These are phyloP conservation scores for Ornithorhynchus anatinus DNA, from an alignment of 2,113 vertebrate species.

Conservation along the genomic window DNA sequence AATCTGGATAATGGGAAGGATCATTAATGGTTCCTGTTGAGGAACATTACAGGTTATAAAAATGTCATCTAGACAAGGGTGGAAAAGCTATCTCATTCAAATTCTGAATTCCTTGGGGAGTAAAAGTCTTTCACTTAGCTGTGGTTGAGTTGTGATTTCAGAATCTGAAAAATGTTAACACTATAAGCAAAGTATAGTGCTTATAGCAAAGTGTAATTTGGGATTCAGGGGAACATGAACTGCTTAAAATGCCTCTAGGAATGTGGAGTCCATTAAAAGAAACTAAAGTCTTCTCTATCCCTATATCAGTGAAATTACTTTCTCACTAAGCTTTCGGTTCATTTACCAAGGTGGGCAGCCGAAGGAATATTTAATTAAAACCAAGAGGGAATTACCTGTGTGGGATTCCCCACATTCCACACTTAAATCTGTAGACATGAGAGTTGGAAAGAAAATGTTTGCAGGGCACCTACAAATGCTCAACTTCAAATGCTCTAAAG, in stretches of 20 bases:
- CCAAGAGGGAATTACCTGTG: no score
- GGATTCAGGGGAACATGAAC: slow-evolving; percentile 9
- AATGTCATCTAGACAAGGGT: slow-evolving; percentile 54
- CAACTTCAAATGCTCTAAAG: no score
- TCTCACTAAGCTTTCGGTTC: no score
- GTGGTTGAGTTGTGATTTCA: slow-evolving; percentile 47
- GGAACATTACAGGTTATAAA: slow-evolving; percentile 62
- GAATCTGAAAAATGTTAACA: slow-evolving; percentile 48
- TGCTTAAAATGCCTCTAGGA: background rate
- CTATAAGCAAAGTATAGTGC: slow-evolving; percentile 13
- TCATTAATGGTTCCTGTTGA: slow-evolving; percentile 61
- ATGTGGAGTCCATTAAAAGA: background rate
- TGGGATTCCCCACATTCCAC: no score
- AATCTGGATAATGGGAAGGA: slow-evolving; percentile 39
- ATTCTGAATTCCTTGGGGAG: slow-evolving; percentile 52
- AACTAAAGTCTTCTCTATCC: background rate
- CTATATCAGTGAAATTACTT: background rate
- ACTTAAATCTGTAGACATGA: no score
- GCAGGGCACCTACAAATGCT: no score
- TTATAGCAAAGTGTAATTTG: background rate
- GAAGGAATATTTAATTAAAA: no score
- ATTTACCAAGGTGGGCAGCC: no score
- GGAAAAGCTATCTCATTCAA: slow-evolving; percentile 58
- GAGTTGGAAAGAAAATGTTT: no score
- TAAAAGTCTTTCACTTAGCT: slow-evolving; percentile 43